Evolutionary conservation across 2,797 vertebrate species (phyloP).

Genomic region (Protonibea diacanthus): DNA sequence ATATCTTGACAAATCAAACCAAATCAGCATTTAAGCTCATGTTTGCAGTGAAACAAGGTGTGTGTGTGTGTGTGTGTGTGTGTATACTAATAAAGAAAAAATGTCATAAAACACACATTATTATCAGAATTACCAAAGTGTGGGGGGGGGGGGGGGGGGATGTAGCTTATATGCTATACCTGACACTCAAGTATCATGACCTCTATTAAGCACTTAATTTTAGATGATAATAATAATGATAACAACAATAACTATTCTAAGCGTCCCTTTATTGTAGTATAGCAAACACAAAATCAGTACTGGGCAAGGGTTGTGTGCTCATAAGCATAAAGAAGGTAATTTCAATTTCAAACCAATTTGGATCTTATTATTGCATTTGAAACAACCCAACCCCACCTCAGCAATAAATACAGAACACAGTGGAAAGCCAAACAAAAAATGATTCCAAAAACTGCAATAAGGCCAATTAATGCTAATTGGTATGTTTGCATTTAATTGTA

Average conservation of each 20-base stretch:
- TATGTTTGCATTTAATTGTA: conserved; percentile 43
- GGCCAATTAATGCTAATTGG: conserved; percentile 50
- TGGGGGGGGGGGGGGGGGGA: conserved; percentile 10
- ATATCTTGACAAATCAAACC: conserved; percentile 50
- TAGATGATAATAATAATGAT: conserved; percentile 40
- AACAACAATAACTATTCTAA: conserved; percentile 44
- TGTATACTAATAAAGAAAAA: conserved; percentile 31
- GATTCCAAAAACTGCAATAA: conserved; percentile 11
- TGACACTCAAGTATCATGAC: conserved; percentile 40
- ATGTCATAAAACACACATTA: conserved; percentile 37
- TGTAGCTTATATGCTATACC: conserved; percentile 36
- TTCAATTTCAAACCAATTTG: conserved; percentile 30
- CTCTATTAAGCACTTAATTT: conserved; percentile 49
- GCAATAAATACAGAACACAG: conserved; percentile 33
- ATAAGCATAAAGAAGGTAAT: conserved; percentile 54
- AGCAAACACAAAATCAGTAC: conserved; percentile 27
- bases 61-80: too few species aligned
- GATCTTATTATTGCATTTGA: conserved; percentile 59
- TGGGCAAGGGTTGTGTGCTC: conserved; percentile 81
- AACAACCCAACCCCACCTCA: conserved; percentile 26
- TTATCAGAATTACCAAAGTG: conserved; percentile 48
- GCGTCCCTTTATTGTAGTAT: conserved; percentile 52
- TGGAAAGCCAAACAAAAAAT: conserved; percentile 18
- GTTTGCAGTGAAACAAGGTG: conserved; percentile 39
- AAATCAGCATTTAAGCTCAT: conserved; percentile 25